Base-by-base conservation (phyloP, 1,140 invertebrate species). In the Pseudachorutes palmiensis region DNA sequence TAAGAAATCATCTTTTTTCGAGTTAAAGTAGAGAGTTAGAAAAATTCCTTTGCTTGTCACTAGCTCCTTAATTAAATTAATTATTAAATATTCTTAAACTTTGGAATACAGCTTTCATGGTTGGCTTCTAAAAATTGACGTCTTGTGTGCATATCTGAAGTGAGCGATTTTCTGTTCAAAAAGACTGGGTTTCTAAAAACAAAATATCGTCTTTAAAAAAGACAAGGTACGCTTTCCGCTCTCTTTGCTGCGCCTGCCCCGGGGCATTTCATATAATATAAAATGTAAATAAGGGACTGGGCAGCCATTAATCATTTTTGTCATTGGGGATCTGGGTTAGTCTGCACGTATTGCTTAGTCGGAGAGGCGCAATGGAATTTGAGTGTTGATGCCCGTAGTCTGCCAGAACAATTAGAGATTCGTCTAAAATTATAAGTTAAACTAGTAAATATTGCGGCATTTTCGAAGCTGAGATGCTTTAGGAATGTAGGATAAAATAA, bases 211-310 rank as follows among this genome's bases (percentile, higher is more conserved):
- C 19, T 19, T 61, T 28, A 61, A 31, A 32, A 61, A 61, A 19
- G 24, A 28, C 30, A 33, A 61, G 33, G 58, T 59, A 59, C 26
- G 58, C 58, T 59, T 29, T 59, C 30, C 30, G n/a, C 58, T 59
- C 58, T 1, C 19, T 59, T 59, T 28, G n/a, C 58, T 59, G 22
- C 30, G n/a, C n/a, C n/a, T n/a, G n/a, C n/a, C n/a, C n/a, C n/a
- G n/a, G n/a, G n/a, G n/a, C n/a, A 59, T 28, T 24, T 59, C 30
- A 5, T 2, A 19, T 29, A 5, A 14, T 2, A 31, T 12, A 28
- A 41, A 5, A 41, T 5, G 36, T 41, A 19, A 5, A 9, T 19
- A 41, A 9, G 19, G 19, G 36, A 41, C 19, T 41, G 36, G 5
- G 5, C 19, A 19, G 19, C 36, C 19, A 5, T 9, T 41, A 9